Evolutionary conservation across 2,888 invertebrate species (phyloP).

Genomic region (Noctua comes): DNA sequence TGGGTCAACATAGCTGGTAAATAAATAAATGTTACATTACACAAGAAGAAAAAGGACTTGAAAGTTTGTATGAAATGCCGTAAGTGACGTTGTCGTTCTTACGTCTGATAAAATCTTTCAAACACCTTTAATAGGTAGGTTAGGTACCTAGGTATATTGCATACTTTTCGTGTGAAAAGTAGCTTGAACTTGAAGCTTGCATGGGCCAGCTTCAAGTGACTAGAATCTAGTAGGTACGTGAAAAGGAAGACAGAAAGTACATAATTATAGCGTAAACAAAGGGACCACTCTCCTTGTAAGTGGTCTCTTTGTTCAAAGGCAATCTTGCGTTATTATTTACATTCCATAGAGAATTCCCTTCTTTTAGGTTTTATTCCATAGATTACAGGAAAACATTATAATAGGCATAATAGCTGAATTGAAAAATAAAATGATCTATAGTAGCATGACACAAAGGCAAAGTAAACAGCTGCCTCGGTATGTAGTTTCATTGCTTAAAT

Average conservation of each 20-base stretch:
- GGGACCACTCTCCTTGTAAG: neutral
- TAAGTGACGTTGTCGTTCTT: too few relatives aligned
- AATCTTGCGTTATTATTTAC: neutral
- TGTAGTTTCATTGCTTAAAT: neutral
- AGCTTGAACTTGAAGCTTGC: neutral
- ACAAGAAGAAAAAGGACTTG: too few relatives aligned
- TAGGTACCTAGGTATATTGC: neutral
- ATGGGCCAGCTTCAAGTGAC: too few relatives aligned
- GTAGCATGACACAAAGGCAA: neutral
- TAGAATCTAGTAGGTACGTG: neutral
- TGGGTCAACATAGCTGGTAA: too few relatives aligned
- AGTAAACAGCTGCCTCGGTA: neutral
- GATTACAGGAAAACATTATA: neutral
- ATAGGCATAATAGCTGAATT: neutral
- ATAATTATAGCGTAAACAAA: neutral
- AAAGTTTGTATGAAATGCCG: too few relatives aligned
- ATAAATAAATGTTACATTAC: too few relatives aligned
- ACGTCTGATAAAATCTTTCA: neutral
- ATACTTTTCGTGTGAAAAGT: neutral
- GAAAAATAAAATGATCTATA: neutral
- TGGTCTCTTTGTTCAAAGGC: neutral
- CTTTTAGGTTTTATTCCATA: neutral
- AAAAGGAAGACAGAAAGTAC: neutral
- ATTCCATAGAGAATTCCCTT: neutral
- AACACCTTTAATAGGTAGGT: neutral